Evolutionary conservation across 2,113 vertebrate species (phyloP).

Genomic region (Siniperca knerii): DNA sequence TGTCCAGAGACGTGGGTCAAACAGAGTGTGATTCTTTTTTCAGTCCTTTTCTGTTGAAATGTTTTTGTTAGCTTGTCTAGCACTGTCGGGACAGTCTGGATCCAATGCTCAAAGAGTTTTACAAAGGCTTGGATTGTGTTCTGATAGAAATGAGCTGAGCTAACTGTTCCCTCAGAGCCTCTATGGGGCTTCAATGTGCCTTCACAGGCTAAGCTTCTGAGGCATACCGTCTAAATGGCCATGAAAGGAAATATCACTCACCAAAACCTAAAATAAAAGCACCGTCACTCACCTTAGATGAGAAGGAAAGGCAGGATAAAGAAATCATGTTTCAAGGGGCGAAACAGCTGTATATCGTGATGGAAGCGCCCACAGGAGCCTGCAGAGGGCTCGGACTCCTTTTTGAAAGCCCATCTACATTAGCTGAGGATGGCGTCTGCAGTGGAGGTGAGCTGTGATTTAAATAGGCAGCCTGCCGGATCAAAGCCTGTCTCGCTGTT

Average conservation of each 20-base stretch:
- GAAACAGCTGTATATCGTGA: slow-evolving; percentile 31
- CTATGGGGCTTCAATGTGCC: not conserved
- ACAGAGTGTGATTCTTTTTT: not conserved
- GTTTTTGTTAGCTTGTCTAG: not conserved
- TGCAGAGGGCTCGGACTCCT: not conserved
- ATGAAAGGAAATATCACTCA: slow-evolving; percentile 37
- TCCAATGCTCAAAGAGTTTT: not conserved
- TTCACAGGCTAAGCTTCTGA: not conserved
- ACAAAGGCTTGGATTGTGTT: slow-evolving; percentile 7
- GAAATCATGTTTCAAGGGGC: slow-evolving; percentile 9
- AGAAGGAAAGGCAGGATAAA: slow-evolving; percentile 22
- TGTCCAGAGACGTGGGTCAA: not conserved
- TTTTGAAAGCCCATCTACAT: slow-evolving; percentile 37
- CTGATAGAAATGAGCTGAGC: slow-evolving; percentile 26
- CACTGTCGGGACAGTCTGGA: not conserved
- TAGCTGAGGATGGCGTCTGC: slow-evolving; percentile 44
- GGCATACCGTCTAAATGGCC: slow-evolving; percentile 20
- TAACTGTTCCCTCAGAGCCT: slow-evolving; percentile 6
- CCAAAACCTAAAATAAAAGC: slow-evolving; percentile 30
- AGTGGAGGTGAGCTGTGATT: slow-evolving; percentile 70
- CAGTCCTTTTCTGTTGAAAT: not conserved
- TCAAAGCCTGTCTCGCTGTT: slow-evolving; percentile 64
- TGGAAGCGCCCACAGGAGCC: not conserved
- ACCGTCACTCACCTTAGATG: slow-evolving; percentile 40
- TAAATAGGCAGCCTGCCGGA: slow-evolving; percentile 67